A percentile compares a stretch with the other conserved stretches of the same genome.
phyloP scores from a whole-genome alignment of 2,113 vertebrate species.

The Callocephalon fimbriatum region DNA sequence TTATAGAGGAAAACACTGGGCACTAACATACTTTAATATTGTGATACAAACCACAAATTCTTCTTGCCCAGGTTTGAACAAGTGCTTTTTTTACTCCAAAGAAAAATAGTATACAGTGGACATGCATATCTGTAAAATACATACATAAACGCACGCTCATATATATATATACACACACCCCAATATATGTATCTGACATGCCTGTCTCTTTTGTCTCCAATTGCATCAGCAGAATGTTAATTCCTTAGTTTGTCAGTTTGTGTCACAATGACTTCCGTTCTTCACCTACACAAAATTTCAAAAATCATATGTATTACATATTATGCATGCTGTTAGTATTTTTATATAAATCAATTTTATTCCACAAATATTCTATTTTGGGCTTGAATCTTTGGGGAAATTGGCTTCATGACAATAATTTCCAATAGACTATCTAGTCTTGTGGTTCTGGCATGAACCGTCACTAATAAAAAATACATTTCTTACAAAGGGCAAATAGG shows the following conservation, averaged over 20 bases:
- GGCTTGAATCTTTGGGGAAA: neutral
- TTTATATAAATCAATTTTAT: neutral
- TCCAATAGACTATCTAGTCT: neutral
- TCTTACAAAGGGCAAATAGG: neutral
- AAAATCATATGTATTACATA: neutral
- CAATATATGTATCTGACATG: neutral
- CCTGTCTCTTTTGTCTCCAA: neutral
- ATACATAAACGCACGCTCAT: accelerated
- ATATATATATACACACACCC: accelerated
- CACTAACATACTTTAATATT: neutral
- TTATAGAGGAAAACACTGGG: neutral
- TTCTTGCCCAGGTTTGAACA: neutral
- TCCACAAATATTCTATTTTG: neutral
- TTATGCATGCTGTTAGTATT: neutral
- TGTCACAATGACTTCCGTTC: neutral
- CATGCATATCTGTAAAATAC: neutral
- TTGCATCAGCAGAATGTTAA: neutral
- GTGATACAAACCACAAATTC: neutral
- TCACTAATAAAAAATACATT: neutral
- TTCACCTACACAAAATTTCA: neutral
- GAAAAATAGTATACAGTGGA: neutral
- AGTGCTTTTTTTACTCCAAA: accelerated
- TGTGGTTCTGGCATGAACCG: neutral
- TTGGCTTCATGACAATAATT: neutral
- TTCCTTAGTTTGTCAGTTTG: neutral